Conservation (phyloP, 2,888 invertebrate genomes). For the Oligia fasciuncula region DNA sequence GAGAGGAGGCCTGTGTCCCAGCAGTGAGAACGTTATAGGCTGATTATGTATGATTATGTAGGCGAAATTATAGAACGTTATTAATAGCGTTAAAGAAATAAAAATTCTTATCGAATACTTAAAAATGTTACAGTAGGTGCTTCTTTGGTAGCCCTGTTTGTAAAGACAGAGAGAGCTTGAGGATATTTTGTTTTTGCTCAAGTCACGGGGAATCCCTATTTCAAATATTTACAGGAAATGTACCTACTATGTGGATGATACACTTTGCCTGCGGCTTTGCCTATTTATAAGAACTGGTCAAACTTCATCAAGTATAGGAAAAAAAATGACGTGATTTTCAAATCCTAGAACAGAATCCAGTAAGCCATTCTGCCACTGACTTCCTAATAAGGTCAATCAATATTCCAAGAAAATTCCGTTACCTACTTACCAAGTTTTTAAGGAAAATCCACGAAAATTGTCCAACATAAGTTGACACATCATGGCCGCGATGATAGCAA, state of each 20-base stretch:
- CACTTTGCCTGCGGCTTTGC: neutral
- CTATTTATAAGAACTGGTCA: neutral
- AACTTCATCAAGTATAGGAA: neutral
- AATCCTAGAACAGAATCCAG: neutral
- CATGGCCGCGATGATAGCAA: neutral
- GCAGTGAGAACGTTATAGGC: too few species aligned
- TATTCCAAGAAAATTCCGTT: neutral
- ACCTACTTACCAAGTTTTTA: neutral
- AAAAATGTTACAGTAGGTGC: neutral
- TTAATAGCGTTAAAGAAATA: neutral
- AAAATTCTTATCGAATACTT: neutral
- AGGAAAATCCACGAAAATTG: constrained; percentile 13
- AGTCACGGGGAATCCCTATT: constrained; percentile 42
- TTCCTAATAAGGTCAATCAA: neutral
- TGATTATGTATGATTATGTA: too few species aligned
- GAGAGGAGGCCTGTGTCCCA: too few species aligned
- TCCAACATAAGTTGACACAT: neutral
- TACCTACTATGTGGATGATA: neutral
- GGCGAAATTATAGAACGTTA: neutral
- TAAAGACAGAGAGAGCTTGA: constrained; percentile 51
- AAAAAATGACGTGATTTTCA: neutral
- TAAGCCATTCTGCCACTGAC: neutral
- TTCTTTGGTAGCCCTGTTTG: constrained; percentile 41
- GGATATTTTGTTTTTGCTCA: constrained; percentile 28
- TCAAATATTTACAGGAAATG: constrained; percentile 54